These are phyloP conservation scores for Mycteria americana DNA, from an alignment of 2,797 vertebrate species.

Conservation along the genomic window DNA sequence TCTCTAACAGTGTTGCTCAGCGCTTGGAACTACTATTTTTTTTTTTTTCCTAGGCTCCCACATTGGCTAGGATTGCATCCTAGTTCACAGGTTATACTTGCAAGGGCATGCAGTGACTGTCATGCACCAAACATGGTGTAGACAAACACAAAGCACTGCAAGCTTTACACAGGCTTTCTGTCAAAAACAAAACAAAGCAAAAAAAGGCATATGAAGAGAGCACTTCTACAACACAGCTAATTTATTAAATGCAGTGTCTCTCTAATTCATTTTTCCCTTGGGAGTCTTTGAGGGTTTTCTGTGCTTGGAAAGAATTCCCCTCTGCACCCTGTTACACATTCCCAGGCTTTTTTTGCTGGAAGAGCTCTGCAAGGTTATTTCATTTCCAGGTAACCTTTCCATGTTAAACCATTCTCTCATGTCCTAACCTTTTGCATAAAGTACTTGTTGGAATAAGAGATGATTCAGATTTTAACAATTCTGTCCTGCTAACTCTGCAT, in stretches of 20 bases:
- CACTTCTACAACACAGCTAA: neutral
- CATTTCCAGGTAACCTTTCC: neutral
- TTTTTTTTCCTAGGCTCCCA: neutral
- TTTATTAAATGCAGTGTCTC: neutral
- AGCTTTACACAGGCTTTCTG: neutral
- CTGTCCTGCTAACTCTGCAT: neutral
- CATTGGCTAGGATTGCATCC: neutral
- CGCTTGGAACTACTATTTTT: neutral
- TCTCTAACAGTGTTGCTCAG: neutral
- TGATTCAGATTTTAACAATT: neutral
- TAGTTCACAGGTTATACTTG: neutral
- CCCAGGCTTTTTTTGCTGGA: neutral
- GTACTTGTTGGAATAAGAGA: neutral
- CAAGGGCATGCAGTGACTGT: neutral
- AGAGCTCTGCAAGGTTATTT: neutral
- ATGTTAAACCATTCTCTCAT: neutral
- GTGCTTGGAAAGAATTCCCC: neutral
- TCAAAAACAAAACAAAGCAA: neutral
- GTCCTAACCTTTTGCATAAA: neutral
- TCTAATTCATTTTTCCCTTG: neutral
- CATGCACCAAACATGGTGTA: fast-evolving
- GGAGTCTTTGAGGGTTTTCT: neutral
- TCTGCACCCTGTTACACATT: fast-evolving
- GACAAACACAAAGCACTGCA: neutral
- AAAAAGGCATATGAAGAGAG: neutral